Base-by-base conservation (phyloP, 92 coral and sea anemone species). In the Meandrina meandrites region DNA sequence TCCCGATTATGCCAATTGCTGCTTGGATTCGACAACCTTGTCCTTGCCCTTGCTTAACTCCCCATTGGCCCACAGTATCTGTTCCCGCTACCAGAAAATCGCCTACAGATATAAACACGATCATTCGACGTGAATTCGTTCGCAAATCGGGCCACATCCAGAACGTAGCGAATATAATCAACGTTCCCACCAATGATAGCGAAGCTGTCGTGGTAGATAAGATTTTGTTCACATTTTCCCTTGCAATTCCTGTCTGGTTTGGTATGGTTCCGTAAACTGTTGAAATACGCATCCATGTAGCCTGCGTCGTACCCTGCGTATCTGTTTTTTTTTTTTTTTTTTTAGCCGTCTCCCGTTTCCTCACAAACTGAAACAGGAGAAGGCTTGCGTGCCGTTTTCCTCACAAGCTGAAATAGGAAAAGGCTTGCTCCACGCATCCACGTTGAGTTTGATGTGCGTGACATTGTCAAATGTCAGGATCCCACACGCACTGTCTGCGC, bases 31-130 rank as follows among this genome's bases (percentile, higher is more conserved):
- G 8, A 42, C 98, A 96, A 10, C 45, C 17, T 5, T 8, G 0
- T n/a, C n/a, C 37, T 42, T 3, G 47, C 45, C 21, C 85, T 16
- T 21, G 42, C 0, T 24, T 17, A 30, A 37, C 30, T 34, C 50
- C 70, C 93, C 91, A 93, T 58, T 73, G 35, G 14, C 93, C 91
- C 50, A 81, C 5, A 13, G 69, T 48, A 36, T 86, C 86, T 51
- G 81, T 47, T 1, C 53, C 70, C 1, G 91, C 93, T 4, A 92
- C 89, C 21, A 93, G 45, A 31, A 93, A 83, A 76, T 93, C 96
- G 5, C 94, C 92, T 14, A 93, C 60, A 8, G 96, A 93, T 37
- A 93, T 93, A 67, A 66, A 93, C 40, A 89, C 91, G 34, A 93
- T 86, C 30, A 93, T 89, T n/a, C 81, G 70, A 1, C 96, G 89